A percentile compares a stretch with the other conserved stretches of the same genome.
Conservation (phyloP, 2,113 vertebrate genomes). For the Sebastes schlegelii region DNA sequence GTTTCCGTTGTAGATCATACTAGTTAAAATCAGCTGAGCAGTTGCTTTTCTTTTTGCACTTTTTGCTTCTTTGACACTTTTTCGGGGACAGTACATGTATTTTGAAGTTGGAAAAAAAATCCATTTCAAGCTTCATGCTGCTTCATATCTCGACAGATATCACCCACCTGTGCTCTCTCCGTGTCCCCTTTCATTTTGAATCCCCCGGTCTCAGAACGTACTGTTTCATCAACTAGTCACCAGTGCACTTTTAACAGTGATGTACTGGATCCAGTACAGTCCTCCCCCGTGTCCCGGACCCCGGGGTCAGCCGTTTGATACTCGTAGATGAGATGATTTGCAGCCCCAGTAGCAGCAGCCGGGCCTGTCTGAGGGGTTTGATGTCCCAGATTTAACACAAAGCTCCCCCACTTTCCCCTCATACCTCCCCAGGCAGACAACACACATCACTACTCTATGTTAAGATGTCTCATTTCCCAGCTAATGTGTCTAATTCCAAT, state of each 20-base stretch:
- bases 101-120: background rate
- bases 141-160: constrained; percentile 7
- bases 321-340: constrained; percentile 33
- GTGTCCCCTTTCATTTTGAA: background rate
- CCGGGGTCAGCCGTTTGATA: constrained; percentile 25
- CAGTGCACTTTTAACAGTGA: constrained; percentile 10
- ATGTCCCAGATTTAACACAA: constrained; percentile 59
- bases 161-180: background rate
- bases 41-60: background rate
- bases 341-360: background rate
- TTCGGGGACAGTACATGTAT: background rate
- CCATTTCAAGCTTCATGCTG: background rate
- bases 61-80: background rate
- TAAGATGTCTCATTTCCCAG: constrained; percentile 69
- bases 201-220: background rate
- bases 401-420: constrained; percentile 21
- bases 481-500: constrained; percentile 74
- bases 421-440: constrained; percentile 33
- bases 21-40: background rate
- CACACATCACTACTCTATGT: constrained; percentile 48
- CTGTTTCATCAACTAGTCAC: constrained; percentile 26
- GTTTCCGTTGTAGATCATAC: background rate
- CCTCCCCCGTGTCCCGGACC: background rate
- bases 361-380: constrained; percentile 25
- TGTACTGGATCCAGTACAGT: constrained; percentile 12